A percentile compares a stretch with the other conserved stretches of the same genome.
phyloP scores from a whole-genome alignment of 2,113 vertebrate species.

The Rhombomys opimus region DNA sequence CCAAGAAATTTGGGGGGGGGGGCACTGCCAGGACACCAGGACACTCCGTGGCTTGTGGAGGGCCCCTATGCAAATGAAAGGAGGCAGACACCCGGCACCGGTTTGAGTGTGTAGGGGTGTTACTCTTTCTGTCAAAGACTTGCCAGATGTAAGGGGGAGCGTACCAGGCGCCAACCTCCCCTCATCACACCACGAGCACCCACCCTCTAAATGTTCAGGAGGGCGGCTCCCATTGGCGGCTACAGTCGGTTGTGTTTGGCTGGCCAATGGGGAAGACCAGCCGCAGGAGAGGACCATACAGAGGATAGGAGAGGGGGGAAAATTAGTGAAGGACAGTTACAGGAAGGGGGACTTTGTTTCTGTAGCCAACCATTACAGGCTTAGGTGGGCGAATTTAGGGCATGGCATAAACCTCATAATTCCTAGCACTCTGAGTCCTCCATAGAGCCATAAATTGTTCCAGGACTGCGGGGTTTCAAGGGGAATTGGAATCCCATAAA shows the following conservation, averaged over 20 bases:
- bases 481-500: slow-evolving; percentile 28
- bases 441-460: background rate
- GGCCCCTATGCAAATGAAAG: background rate
- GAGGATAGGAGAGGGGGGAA: slow-evolving; percentile 17
- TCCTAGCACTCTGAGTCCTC: background rate
- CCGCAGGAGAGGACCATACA: slow-evolving; percentile 21
- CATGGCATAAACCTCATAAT: background rate
- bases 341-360: slow-evolving; percentile 73
- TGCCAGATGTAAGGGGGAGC: slow-evolving; percentile 65
- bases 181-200: slow-evolving; percentile 78
- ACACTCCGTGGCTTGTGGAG: background rate
- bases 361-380: slow-evolving; percentile 8
- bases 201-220: slow-evolving; percentile 81
- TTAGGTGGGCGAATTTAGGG: slow-evolving; percentile 37
- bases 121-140: slow-evolving; percentile 66
- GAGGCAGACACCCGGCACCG: slow-evolving; percentile 4
- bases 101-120: slow-evolving; percentile 28
- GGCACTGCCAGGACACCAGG: slow-evolving; percentile 18
- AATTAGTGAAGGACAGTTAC: slow-evolving; percentile 35
- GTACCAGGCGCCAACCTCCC: slow-evolving; percentile 78
- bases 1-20: slow-evolving; percentile 27
- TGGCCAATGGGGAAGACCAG: slow-evolving; percentile 72
- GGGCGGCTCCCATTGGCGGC: slow-evolving; percentile 76
- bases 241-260: slow-evolving; percentile 75
- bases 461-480: slow-evolving; percentile 24